Base-by-base conservation (phyloP, 2,113 vertebrate genomes). In the Coptodon bakossiorum region DNA sequence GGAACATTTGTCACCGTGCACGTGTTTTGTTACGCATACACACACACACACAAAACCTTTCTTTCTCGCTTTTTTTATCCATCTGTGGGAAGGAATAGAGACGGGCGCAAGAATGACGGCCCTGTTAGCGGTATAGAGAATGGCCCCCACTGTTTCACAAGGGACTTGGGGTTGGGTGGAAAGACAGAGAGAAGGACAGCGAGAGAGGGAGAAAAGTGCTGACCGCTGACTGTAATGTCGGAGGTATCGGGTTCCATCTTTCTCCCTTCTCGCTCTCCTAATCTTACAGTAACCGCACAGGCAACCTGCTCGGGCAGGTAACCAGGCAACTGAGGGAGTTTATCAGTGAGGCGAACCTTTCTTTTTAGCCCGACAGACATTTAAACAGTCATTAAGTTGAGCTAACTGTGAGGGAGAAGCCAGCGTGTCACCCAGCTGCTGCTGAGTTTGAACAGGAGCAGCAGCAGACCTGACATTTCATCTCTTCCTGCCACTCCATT, bases 111-210 rank as follows among this genome's bases (percentile, higher is more conserved):
- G 95, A 97, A 96, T 96, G 95, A 91, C 91, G 82, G 91, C 93
- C 93, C 95, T 96, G 96, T 96, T 95, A 92, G 91, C 17, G 80
- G 90, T 36, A 9, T 22, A 83, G 90, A 96, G 92, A 97, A 97
- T 94, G 94, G 93, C 92, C 91, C 86, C 94, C 83, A 94, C 94
- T 96, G 95, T 96, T 95, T 90, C 93, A 84, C 86, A 66, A 24
- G 93, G 57, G 90, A 88, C 86, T 87, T 43, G 36, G 88, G 86
- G 80, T 90, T 73, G 82, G 83, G 38, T 38, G 84, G 86, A 89
- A 76, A 82, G 84, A 87, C 12, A 71, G 68, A 86, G 82, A 82
- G 78, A 83, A 22, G 66, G 82, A 54, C 6, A 29, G 56, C 12
- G 17, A 45, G 78, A 53, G 52, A 54, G 36, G 27, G 90, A 83